A percentile compares a stretch with the other conserved stretches of the same genome.
phyloP scores from a whole-genome alignment of 2,113 vertebrate species.

The Cynopterus brachyotis region DNA sequence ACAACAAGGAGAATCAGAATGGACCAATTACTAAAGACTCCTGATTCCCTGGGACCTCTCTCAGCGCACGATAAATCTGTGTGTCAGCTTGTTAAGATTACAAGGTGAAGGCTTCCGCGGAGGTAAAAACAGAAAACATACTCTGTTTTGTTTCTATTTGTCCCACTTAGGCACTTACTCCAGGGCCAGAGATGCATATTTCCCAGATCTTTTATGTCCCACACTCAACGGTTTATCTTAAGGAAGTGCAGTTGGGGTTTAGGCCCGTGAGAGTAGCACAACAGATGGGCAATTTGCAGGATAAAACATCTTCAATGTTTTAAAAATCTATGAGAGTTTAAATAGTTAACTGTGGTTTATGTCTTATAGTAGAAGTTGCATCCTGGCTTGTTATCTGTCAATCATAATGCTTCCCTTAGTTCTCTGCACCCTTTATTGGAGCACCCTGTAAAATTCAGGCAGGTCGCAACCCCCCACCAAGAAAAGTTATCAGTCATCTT shows the following conservation, averaged over 20 bases:
- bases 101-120: background rate
- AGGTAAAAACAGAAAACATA: background rate
- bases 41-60: background rate
- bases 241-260: background rate
- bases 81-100: background rate
- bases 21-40: background rate
- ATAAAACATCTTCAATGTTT: conserved; percentile 2
- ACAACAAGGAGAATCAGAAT: background rate
- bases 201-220: background rate
- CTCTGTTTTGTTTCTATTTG: background rate
- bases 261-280: background rate
- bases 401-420: background rate
- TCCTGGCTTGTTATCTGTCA: background rate
- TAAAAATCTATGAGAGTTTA: background rate
- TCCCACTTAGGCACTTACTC: background rate
- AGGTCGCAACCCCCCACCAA: background rate
- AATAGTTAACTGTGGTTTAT: background rate
- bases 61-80: background rate
- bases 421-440: background rate
- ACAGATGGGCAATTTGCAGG: background rate
- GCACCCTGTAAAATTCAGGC: conserved; percentile 14
- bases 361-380: background rate
- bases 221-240: background rate
- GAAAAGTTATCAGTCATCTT: background rate
- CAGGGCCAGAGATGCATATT: background rate